A percentile compares a stretch with the other conserved stretches of the same genome.
These are phyloP conservation scores for Gallinago media DNA, from an alignment of 2,113 vertebrate species.

Conservation along the genomic window DNA sequence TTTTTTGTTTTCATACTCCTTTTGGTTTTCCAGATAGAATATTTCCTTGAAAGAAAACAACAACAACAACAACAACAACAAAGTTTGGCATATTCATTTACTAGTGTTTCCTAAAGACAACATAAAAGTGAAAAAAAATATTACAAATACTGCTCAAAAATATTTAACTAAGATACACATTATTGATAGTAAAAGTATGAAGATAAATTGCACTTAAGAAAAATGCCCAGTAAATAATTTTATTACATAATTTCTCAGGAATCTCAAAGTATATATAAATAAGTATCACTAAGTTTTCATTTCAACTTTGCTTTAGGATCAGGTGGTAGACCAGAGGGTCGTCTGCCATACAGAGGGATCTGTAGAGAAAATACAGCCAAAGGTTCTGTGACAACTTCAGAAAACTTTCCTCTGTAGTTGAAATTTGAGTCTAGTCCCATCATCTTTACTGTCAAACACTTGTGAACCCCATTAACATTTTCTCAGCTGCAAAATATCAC, in stretches of 20 bases:
- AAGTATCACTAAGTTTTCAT: neutral
- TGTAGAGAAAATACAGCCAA: neutral
- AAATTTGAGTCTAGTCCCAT: neutral
- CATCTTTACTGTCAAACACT: neutral
- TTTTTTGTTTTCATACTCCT: conserved; percentile 89
- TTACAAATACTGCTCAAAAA: neutral
- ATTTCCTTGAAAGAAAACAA: conserved; percentile 79
- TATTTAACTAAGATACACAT: neutral
- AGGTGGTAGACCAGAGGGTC: neutral
- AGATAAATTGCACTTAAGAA: neutral
- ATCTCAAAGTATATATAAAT: neutral
- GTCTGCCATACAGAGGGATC: neutral
- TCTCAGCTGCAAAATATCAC: neutral
- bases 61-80: neutral
- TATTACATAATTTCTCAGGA: neutral
- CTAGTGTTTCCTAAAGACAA: neutral
- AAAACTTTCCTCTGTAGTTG: neutral
- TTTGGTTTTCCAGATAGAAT: conserved; percentile 90
- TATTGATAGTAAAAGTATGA: neutral
- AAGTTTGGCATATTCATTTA: neutral
- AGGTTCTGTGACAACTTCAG: neutral
- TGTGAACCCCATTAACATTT: neutral
- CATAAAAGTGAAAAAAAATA: neutral
- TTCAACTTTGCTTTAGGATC: neutral
- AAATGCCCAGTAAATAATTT: neutral